Base-by-base conservation (phyloP, 2,113 vertebrate species). In the Pyrgilauda ruficollis region DNA sequence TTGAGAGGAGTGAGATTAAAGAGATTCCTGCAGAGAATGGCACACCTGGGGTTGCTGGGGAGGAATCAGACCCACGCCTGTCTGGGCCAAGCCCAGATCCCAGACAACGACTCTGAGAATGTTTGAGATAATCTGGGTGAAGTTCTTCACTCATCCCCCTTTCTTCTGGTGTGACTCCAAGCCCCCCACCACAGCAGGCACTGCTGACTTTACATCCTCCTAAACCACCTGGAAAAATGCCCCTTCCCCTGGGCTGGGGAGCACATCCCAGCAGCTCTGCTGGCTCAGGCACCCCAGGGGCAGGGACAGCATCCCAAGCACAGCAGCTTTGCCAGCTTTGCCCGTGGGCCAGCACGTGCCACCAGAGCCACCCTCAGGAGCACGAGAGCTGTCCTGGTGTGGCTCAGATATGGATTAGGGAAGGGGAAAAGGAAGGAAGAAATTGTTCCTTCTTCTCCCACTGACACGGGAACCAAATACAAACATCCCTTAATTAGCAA, bases 31-130 rank as follows among this genome's bases (percentile, higher is more conserved):
- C 1, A 8, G 23, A 47, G 75, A 64, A 55, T 0, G 6, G 55
- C 1, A 4, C 84, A 22, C 2, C 0, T 0, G 7, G 73, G 76
- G 6, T 0, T 7, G 59, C 18, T 8, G 23, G 53, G 53, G 47
- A 68, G 62, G 62, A 30, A 68, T 3, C 47, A 69, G 37, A 61
- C 7, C 62, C 58, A 46, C 1, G 0, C 14, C 7, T 22, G 78
- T 47, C 41, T 14, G 1, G 2, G 31, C 53, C 62, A 49, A 49
- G 67, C 41, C 39, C 43, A 13, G 35, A 30, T 12, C 53, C 1
- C 6, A 66, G 28, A 19, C 6, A 16, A 37, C 0, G 1, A 24
- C 58, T n/a, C 31, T 1, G 5, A 59, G 50, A 17, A 24, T 2
- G 13, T 13, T 0, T 13, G 46, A 62, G 66, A 52, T 13, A 41